Evolutionary conservation across 2,888 invertebrate species (phyloP).

Genomic region (Parnassius glacialis): DNA sequence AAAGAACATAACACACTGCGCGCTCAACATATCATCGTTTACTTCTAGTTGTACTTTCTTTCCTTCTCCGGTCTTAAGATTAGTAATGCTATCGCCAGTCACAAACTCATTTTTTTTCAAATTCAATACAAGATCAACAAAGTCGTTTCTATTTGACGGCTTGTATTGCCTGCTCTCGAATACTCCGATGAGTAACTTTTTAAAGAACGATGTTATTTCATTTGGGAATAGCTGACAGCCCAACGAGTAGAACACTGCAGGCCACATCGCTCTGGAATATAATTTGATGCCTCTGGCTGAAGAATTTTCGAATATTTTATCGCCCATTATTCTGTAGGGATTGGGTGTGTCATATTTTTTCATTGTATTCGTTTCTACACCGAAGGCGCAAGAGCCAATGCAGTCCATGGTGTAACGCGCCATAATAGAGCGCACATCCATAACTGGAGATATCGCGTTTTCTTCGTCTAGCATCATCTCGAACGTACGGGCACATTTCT

Average conservation of each 20-base stretch:
- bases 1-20: slow-evolving; percentile 77
- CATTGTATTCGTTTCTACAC: slow-evolving; percentile 53
- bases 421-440: slow-evolving; percentile 44
- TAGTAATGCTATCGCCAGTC: slow-evolving; percentile 47
- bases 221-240: slow-evolving; percentile 43
- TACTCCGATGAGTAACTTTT: slow-evolving; percentile 39
- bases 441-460: slow-evolving; percentile 25
- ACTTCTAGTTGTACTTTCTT: slow-evolving; percentile 45
- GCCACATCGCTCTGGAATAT: slow-evolving; percentile 48
- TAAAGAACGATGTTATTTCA: slow-evolving; percentile 44
- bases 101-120: slow-evolving; percentile 44
- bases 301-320: slow-evolving; percentile 42
- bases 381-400: slow-evolving; percentile 54
- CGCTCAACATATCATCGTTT: slow-evolving; percentile 64
- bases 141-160: slow-evolving; percentile 48
- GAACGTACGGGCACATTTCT: slow-evolving; percentile 42
- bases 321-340: slow-evolving; percentile 44
- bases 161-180: slow-evolving; percentile 44
- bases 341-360: slow-evolving; percentile 38
- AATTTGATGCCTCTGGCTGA: slow-evolving; percentile 40
- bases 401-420: slow-evolving; percentile 57
- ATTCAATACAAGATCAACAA: slow-evolving; percentile 50
- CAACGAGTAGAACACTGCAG: slow-evolving; percentile 49
- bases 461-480: slow-evolving; percentile 45
- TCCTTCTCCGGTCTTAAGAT: slow-evolving; percentile 34